These are phyloP conservation scores for Pomatorhinus ruficollis DNA, from an alignment of 2,113 vertebrate genomes.

Conservation along the genomic window DNA sequence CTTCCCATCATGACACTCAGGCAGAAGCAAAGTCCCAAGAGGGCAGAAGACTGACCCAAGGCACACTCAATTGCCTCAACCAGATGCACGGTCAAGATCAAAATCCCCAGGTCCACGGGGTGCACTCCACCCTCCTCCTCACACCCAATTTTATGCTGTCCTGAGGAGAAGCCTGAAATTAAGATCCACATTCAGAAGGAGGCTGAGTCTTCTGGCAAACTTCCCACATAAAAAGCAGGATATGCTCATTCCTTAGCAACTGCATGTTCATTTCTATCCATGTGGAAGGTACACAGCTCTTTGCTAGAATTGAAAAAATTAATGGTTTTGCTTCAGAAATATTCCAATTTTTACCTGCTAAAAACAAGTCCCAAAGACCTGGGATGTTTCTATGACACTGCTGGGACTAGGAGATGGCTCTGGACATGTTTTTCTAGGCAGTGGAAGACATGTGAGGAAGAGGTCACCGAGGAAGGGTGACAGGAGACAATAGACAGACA, in stretches of 20 bases:
- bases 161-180: not conserved
- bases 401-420: not conserved
- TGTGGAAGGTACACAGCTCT: not conserved
- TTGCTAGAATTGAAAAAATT: not conserved
- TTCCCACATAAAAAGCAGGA: not conserved
- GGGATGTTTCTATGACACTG: not conserved
- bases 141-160: not conserved
- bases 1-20: not conserved
- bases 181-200: not conserved
- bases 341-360: not conserved
- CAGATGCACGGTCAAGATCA: not conserved
- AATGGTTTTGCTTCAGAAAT: not conserved
- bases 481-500: not conserved
- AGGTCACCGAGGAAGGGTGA: not conserved
- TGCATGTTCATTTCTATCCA: not conserved
- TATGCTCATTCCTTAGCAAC: not conserved
- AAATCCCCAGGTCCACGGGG: not conserved
- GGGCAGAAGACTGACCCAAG: not conserved
- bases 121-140: not conserved
- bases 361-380: not conserved
- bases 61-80: not conserved
- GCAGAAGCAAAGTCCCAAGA: not conserved
- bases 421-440: accelerated
- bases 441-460: not conserved
- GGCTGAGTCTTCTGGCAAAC: not conserved